phyloP scores from a whole-genome alignment of 2,113 vertebrate species.

The Cyprinodon tularosa region DNA sequence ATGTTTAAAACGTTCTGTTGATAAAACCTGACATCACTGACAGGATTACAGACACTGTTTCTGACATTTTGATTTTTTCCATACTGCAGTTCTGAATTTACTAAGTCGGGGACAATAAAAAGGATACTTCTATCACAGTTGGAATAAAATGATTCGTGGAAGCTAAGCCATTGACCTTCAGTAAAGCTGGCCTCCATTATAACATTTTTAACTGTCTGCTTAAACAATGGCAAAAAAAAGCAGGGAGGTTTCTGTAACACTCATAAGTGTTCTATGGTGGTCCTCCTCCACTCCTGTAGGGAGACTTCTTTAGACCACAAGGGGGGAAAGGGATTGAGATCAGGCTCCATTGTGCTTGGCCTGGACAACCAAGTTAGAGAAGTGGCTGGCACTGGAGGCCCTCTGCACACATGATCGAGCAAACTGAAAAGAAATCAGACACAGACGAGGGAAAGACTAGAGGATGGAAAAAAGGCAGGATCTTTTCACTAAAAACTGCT shows the following conservation, averaged over 20 bases:
- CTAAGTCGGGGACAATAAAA: not conserved
- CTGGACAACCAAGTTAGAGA: constrained; percentile 59
- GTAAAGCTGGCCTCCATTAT: too few species aligned
- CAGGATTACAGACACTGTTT: too few species aligned
- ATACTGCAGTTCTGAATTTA: too few species aligned
- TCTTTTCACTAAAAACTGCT: constrained; percentile 54
- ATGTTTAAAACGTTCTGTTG: too few species aligned
- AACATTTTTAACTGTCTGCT: constrained; percentile 16
- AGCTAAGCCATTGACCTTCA: not conserved
- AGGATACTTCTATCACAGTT: not conserved
- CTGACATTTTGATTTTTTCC: too few species aligned
- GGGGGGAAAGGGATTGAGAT: constrained; percentile 54
- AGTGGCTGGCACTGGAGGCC: constrained; percentile 73
- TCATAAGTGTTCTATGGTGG: constrained; percentile 49
- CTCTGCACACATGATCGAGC: constrained; percentile 80
- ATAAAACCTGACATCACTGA: too few species aligned
- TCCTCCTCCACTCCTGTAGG: constrained; percentile 61
- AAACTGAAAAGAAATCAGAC: constrained; percentile 80
- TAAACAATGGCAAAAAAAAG: constrained; percentile 10
- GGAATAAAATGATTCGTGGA: constrained; percentile 4
- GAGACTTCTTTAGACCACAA: constrained; percentile 66
- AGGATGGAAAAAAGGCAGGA: constrained; percentile 44
- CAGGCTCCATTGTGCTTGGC: constrained; percentile 73
- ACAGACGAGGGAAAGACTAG: constrained; percentile 71
- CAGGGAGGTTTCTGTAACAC: constrained; percentile 17